These are phyloP conservation scores for Thrips palmi DNA, from an alignment of 1,140 invertebrate species.

Conservation along the genomic window DNA sequence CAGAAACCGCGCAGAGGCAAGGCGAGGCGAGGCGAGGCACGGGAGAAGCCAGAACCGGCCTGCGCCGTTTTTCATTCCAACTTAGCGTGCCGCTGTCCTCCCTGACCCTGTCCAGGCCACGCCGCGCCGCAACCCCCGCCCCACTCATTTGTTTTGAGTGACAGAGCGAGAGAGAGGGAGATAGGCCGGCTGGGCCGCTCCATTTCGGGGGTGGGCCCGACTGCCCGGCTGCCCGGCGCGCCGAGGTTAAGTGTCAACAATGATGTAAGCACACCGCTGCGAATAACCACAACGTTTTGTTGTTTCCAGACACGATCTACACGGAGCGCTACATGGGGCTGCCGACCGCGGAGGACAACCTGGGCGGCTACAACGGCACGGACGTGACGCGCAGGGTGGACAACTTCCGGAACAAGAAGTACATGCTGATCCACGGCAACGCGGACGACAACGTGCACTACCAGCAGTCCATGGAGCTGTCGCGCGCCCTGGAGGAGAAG, in stretches of 20 bases:
- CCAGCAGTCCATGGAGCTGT: slow-evolving; percentile 43
- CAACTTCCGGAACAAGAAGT: slow-evolving; percentile 33
- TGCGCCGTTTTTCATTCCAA: too few species aligned
- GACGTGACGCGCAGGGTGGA: slow-evolving; percentile 30
- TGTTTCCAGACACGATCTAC: slow-evolving; percentile 39
- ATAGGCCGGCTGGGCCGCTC: neutral
- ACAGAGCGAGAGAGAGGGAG: too few species aligned
- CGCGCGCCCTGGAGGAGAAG: slow-evolving; percentile 33
- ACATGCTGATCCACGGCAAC: slow-evolving; percentile 41
- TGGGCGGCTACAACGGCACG: slow-evolving; percentile 30
- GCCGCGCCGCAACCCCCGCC: too few species aligned
- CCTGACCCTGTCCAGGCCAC: too few species aligned
- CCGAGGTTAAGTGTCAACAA: neutral
- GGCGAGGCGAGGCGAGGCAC: too few species aligned
- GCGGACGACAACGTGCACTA: slow-evolving; percentile 49
- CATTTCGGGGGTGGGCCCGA: neutral
- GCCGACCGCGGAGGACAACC: slow-evolving; percentile 33
- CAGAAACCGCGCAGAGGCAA: too few species aligned
- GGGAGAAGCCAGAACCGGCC: too few species aligned
- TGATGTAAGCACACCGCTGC: neutral
- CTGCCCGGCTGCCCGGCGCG: neutral
- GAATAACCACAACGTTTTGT: neutral
- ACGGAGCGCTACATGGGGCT: slow-evolving; percentile 48
- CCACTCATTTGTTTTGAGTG: too few species aligned
- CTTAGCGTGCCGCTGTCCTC: too few species aligned